Evolutionary conservation across 2,113 vertebrate species (phyloP).

Genomic region (Octodon degus): DNA sequence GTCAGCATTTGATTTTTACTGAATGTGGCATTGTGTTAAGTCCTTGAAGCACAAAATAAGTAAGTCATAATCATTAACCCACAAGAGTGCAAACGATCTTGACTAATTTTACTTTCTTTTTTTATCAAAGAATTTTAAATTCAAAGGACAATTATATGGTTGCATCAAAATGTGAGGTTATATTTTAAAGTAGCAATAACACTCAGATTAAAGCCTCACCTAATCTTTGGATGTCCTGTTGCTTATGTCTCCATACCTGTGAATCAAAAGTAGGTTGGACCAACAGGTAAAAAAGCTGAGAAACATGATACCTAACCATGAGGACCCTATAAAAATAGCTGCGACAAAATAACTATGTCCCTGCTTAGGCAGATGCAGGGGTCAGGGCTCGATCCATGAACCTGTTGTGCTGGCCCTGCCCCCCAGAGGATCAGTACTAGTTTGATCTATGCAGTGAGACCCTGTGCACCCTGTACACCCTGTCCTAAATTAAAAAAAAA

Average conservation of each 20-base stretch:
- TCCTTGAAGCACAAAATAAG: not conserved
- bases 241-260: not conserved
- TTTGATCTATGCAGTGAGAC: too few species aligned
- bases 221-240: not conserved
- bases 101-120: not conserved
- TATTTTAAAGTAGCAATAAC: not conserved
- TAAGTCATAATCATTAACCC: not conserved
- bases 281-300: not conserved
- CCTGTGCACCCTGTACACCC: too few species aligned
- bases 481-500: too few species aligned
- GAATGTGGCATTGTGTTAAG: not conserved
- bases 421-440: too few species aligned
- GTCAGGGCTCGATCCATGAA: too few species aligned
- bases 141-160: not conserved
- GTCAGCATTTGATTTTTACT: conserved; percentile 13
- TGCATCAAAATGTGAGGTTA: not conserved
- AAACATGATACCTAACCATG: not conserved
- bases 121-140: not conserved
- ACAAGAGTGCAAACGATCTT: not conserved
- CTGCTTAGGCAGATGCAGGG: too few species aligned
- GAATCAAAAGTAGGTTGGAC: not conserved
- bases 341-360: not conserved
- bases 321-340: not conserved
- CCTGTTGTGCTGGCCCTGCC: too few species aligned
- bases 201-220: not conserved